Evolutionary conservation across 2,113 vertebrate species (phyloP).

Genomic region (Takifugu bimaculatus): DNA sequence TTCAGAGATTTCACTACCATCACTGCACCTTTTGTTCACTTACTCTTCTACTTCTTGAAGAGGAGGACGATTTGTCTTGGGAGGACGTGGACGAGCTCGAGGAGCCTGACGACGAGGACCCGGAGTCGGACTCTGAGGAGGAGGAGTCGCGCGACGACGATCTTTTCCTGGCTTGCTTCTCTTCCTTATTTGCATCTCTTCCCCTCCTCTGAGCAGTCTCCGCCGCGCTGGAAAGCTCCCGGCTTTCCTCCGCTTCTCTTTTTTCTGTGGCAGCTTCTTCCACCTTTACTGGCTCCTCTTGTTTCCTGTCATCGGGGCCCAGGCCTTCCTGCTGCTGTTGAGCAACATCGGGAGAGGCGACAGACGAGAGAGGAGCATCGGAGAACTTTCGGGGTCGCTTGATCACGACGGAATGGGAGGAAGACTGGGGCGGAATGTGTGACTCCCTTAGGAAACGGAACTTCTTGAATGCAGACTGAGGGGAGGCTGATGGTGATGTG

Average conservation of each 20-base stretch:
- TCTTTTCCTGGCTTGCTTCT: slow-evolving; percentile 42
- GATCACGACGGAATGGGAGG: slow-evolving; percentile 48
- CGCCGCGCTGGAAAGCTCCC: slow-evolving; percentile 29
- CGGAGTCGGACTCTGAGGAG: slow-evolving; percentile 73
- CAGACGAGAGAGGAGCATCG: slow-evolving; percentile 48
- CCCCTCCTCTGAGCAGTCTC: slow-evolving; percentile 30
- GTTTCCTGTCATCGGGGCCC: slow-evolving; percentile 19
- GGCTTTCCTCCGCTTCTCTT: slow-evolving; percentile 39
- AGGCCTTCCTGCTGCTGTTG: slow-evolving; percentile 16
- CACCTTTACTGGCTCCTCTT: slow-evolving; percentile 3
- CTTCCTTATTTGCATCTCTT: slow-evolving; percentile 42
- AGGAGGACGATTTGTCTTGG: slow-evolving; percentile 55
- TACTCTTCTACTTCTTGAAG: slow-evolving; percentile 63
- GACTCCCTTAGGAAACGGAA: slow-evolving; percentile 70
- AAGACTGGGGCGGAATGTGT: slow-evolving; percentile 45
- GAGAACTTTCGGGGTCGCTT: slow-evolving; percentile 70
- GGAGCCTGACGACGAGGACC: slow-evolving; percentile 71
- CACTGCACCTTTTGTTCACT: slow-evolving; percentile 29
- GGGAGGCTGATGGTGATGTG: slow-evolving; percentile 47
- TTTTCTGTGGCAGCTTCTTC: slow-evolving; percentile 33
- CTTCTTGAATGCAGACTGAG: slow-evolving; percentile 70
- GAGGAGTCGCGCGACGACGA: slow-evolving; percentile 69
- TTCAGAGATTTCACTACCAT: neutral
- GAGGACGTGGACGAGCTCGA: slow-evolving; percentile 68
- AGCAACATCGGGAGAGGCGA: slow-evolving; percentile 20